Evolutionary conservation across 2,113 vertebrate genomes (phyloP), one percentile per base, ranked within the genome.

Genomic region (Notarius lentiginosus): DNA sequence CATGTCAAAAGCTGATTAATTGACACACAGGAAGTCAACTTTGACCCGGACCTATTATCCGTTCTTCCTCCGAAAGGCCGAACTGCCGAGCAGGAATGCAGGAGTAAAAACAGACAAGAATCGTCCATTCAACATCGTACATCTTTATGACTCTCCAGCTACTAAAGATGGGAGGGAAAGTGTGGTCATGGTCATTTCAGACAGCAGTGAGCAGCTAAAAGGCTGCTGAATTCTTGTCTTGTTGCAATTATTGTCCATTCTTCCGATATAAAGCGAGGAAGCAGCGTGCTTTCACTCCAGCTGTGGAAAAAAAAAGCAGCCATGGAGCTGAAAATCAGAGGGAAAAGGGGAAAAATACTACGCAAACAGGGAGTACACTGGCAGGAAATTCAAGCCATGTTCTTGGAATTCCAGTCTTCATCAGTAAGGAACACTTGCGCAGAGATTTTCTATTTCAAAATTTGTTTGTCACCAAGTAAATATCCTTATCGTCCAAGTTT

Each of bases 21-120:
- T 92, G 91, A 91, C 92, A 87, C 90, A 92, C 92, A 92, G 92
- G 93, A 94, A 94, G 88, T 94, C 90, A 94, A 91, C 93, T 93
- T 87, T 93, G 91, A 93, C 91, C 89, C 55, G 7, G 72, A 89
- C 61, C 86, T 91, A 92, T 93, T 91, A 92, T 92, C 77, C 68
- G 73, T 79, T 86, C 84, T 89, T 89, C 87, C 88, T 89, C 68
- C 75, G 60, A 58, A 89, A 75, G 87, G 56, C 83, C 82, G 88
- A 85, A 58, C 87, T 83, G 22, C 85, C 89, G 80, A 79, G 49
- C 68, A 90, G 92, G 94, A 94, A 94, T 95, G 93, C 85, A 86
- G 90, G 87, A 68, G 51, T 8, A 58, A 58, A 83, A 87, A 84
- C 34, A 75, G 75, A 83, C 79, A 83, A 72, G 85, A 88, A 77